phyloP scores from a whole-genome alignment of 2,888 invertebrate species.

The Tiliacea aurago region DNA sequence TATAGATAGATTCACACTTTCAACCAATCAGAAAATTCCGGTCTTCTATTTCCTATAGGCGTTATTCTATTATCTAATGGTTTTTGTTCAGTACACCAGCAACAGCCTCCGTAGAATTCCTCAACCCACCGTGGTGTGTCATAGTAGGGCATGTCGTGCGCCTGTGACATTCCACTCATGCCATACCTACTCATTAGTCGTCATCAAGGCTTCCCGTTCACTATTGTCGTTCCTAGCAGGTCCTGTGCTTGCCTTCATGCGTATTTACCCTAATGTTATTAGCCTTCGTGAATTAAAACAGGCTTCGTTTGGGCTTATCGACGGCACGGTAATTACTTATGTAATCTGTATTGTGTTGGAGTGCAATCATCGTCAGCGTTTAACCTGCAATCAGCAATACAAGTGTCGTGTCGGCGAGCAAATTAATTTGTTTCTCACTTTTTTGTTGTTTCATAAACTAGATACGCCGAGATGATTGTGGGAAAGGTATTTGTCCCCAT shows the following conservation, averaged over 20 bases:
- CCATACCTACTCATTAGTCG: constrained; percentile 68
- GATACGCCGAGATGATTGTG: constrained; percentile 69
- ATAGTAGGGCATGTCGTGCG: constrained; percentile 76
- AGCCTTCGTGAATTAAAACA: constrained; percentile 70
- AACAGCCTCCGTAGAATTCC: constrained; percentile 54
- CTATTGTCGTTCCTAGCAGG: constrained; percentile 67
- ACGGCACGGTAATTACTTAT: constrained; percentile 45
- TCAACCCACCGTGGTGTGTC: constrained; percentile 60
- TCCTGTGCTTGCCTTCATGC: constrained; percentile 73
- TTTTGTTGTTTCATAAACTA: constrained; percentile 71
- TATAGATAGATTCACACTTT: constrained; percentile 30
- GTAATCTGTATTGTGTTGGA: constrained; percentile 48
- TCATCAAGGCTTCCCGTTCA: constrained; percentile 74
- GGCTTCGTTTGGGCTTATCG: constrained; percentile 25
- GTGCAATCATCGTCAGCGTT: constrained; percentile 51
- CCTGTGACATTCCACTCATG: constrained; percentile 76
- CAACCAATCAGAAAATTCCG: background rate
- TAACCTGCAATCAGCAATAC: constrained; percentile 56
- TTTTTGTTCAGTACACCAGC: constrained; percentile 29
- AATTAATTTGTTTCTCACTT: constrained; percentile 72
- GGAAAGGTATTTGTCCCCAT: constrained; percentile 75
- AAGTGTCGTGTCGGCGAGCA: constrained; percentile 45
- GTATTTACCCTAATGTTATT: constrained; percentile 73
- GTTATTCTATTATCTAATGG: background rate
- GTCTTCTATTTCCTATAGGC: constrained; percentile 18